Evolutionary conservation across 2,888 invertebrate species (phyloP).

Genomic region (Crioceris asparagi): DNA sequence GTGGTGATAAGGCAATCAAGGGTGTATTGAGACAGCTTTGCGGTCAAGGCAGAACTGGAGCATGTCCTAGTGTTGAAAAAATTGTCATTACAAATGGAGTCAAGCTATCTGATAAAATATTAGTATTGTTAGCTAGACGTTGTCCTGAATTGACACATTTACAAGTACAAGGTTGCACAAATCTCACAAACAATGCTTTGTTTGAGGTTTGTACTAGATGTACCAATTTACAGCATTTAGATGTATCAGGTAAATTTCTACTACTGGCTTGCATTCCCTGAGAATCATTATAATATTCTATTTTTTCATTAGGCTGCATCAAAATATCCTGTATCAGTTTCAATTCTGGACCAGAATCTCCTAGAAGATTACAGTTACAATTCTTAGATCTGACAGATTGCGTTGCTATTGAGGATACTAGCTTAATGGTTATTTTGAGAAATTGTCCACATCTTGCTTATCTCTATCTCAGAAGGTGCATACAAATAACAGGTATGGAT

Average conservation of each 20-base stretch:
- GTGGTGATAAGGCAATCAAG: slow-evolving; percentile 55
- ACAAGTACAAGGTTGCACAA: slow-evolving; percentile 63
- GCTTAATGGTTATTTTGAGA: slow-evolving; percentile 71
- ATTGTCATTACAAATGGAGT: slow-evolving; percentile 58
- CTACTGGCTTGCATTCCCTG: neutral
- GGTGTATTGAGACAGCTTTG: slow-evolving; percentile 53
- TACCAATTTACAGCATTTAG: slow-evolving; percentile 71
- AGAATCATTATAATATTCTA: neutral
- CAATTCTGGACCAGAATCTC: slow-evolving; percentile 52
- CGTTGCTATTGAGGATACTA: slow-evolving; percentile 70
- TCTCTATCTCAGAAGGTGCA: slow-evolving; percentile 78
- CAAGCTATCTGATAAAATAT: slow-evolving; percentile 65
- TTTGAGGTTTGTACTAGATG: slow-evolving; percentile 71
- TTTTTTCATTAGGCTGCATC: slow-evolving; percentile 50
- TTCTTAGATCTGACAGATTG: slow-evolving; percentile 89
- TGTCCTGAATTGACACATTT: slow-evolving; percentile 76
- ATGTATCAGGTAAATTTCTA: slow-evolving; percentile 59
- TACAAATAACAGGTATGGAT: slow-evolving; percentile 66
- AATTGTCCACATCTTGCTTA: slow-evolving; percentile 81
- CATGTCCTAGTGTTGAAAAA: slow-evolving; percentile 56
- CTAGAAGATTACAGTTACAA: slow-evolving; percentile 63
- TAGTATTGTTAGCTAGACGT: slow-evolving; percentile 62
- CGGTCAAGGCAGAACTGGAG: slow-evolving; percentile 54
- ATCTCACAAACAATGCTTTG: slow-evolving; percentile 65
- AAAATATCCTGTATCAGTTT: slow-evolving; percentile 70